Base-by-base conservation (phyloP, 2,797 vertebrate species). In the Acanthis flammea region DNA sequence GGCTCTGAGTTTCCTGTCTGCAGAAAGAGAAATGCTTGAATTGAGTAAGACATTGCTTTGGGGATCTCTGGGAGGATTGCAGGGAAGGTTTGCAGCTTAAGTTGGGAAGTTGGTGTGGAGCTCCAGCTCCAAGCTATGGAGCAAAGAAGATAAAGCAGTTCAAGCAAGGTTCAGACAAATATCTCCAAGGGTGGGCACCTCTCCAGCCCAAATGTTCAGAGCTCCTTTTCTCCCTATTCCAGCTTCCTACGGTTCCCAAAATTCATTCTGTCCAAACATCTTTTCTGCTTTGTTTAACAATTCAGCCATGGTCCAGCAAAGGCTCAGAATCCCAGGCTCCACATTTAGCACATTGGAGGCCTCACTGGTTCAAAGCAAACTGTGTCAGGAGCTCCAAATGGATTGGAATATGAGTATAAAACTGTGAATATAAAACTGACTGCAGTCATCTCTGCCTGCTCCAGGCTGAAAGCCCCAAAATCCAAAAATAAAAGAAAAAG, bases 111-210 rank as follows among this genome's bases (percentile, higher is more conserved):
- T 62, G 33, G 33, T 63, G 25, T 0, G 61, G 54, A 87, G 50
- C 19, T 78, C 62, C 44, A 18, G 35, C 41, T 83, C 73, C 44
- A 13, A 4, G 12, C 13, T n/a, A 9, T 5, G 18, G 33, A 85
- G 44, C 4, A 3, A 47, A 80, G 50, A 45, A 61, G 55, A 39
- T 50, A 28, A 21, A 84, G 27, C 19, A 68, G 79, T 81, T 92
- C 93, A 91, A 33, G 48, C n/a, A 66, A 90, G 66, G 82, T 88
- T 94, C 85, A 94, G 73, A 65, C 66, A 91, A 92, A 68, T 22
- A 88, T 42, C 86, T 87, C 41, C 4, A 16, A 60, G 70, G 17
- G 18, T 58, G 57, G 95, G 90, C 88, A 65, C 9, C 27, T 51
- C 63, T 93, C 90, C 92, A 94, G 48, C n/a, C 27, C 86, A 92